Evolutionary conservation across 2,797 vertebrate genomes (phyloP).

Genomic region (Pseudomugil tenellus): DNA sequence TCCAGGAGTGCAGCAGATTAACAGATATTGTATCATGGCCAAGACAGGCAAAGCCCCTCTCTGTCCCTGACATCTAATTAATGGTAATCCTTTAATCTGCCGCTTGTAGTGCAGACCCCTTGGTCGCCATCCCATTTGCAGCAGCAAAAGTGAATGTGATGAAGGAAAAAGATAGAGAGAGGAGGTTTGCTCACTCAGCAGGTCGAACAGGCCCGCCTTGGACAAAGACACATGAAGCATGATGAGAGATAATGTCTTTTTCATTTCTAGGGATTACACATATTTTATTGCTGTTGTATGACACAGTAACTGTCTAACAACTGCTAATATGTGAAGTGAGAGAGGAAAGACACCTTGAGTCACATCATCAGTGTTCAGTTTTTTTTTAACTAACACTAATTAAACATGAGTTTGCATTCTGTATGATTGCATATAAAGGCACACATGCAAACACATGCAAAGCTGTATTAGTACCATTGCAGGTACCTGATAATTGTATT

Average conservation of each 20-base stretch:
- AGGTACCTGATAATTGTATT: slow-evolving; percentile 71
- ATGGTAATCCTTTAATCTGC: slow-evolving; percentile 93
- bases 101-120: slow-evolving; percentile 80
- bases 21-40: slow-evolving; percentile 90
- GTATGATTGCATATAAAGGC: slow-evolving; percentile 15
- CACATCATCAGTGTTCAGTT: not conserved
- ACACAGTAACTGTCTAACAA: slow-evolving; percentile 16
- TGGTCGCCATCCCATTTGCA: slow-evolving; percentile 84
- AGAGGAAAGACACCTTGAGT: slow-evolving; percentile 17
- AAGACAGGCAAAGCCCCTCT: slow-evolving; percentile 86
- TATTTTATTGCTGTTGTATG: slow-evolving; percentile 51
- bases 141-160: slow-evolving; percentile 69
- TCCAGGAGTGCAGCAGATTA: slow-evolving; percentile 85
- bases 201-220: slow-evolving; percentile 56
- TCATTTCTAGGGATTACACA: slow-evolving; percentile 62
- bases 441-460: slow-evolving; percentile 27
- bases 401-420: not conserved
- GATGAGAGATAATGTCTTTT: slow-evolving; percentile 60
- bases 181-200: slow-evolving; percentile 76
- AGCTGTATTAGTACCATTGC: slow-evolving; percentile 38
- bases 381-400: slow-evolving; percentile 7
- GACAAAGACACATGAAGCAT: slow-evolving; percentile 64
- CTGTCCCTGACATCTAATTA: slow-evolving; percentile 87
- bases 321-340: slow-evolving; percentile 16
- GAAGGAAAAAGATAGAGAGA: slow-evolving; percentile 65